Evolutionary conservation across 2,113 vertebrate genomes (phyloP).

Genomic region (Sorex araneus): DNA sequence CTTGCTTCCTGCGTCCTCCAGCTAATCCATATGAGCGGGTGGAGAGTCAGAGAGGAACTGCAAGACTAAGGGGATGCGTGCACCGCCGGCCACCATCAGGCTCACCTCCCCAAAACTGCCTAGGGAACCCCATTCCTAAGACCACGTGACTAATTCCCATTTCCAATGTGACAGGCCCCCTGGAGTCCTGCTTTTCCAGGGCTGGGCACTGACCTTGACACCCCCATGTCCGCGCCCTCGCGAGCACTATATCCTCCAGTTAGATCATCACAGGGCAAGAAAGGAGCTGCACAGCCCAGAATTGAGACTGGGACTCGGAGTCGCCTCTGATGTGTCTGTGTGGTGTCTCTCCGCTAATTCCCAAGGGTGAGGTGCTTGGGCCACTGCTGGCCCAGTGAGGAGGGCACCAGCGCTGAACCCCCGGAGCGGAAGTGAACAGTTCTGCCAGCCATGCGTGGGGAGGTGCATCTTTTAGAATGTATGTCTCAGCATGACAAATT

Average conservation of each 20-base stretch:
- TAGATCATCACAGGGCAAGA: accelerated
- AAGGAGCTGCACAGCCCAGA: background rate
- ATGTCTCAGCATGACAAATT: slow-evolving; percentile 2
- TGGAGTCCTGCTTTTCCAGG: background rate
- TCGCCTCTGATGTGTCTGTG: background rate
- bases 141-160: background rate
- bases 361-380: background rate
- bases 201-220: too few species aligned
- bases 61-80: background rate
- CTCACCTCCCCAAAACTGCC: background rate
- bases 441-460: background rate
- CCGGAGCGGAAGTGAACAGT: too few species aligned
- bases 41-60: background rate
- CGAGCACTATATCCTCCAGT: background rate
- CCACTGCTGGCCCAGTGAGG: background rate
- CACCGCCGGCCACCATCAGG: background rate
- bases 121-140: background rate
- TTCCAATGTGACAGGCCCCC: background rate
- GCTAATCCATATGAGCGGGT: background rate
- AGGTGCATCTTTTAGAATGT: background rate
- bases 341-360: background rate
- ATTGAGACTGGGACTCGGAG: background rate
- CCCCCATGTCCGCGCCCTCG: background rate
- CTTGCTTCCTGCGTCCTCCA: slow-evolving; percentile 27
- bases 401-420: background rate